Conservation (phyloP, 2,113 vertebrate genomes). For the Toxotes chatareus region DNA sequence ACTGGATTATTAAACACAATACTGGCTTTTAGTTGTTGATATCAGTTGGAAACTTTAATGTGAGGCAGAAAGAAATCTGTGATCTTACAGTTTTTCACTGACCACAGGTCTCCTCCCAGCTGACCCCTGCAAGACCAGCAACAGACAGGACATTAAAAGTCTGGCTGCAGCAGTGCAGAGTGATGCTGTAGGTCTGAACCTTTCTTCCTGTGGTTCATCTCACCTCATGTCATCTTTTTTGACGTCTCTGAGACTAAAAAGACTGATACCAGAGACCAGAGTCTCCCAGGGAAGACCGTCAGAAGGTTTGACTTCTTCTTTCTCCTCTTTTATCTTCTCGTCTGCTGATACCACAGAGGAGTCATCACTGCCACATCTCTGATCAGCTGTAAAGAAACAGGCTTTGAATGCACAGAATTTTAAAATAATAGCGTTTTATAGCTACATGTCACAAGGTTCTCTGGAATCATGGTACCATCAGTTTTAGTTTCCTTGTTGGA, state of each 20-base stretch:
- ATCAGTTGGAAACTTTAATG: neutral
- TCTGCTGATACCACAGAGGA: neutral
- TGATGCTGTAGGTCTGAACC: neutral
- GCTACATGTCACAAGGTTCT: no score
- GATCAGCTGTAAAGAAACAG: neutral
- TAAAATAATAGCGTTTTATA: neutral
- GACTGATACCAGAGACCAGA: conserved; percentile 7
- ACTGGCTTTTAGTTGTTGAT: no score
- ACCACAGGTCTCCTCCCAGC: conserved; percentile 38
- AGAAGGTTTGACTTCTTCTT: neutral
- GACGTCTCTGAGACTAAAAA: conserved; percentile 6
- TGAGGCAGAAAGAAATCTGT: neutral
- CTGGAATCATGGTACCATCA: no score
- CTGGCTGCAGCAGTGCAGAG: neutral
- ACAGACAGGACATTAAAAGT: neutral
- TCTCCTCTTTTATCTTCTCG: neutral
- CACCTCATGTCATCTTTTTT: conserved; percentile 15
- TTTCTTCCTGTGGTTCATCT: neutral
- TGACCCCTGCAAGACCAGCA: conserved; percentile 28
- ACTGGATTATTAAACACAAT: no score
- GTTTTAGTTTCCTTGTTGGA: no score
- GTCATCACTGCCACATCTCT: neutral
- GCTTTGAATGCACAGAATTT: neutral
- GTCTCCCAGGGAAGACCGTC: neutral
- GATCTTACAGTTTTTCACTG: conserved; percentile 62